Percentiles rank a stretch among this genome's conserved stretches.
Conservation (phyloP, 2,888 invertebrate species). For the Hemaris fuciformis region DNA sequence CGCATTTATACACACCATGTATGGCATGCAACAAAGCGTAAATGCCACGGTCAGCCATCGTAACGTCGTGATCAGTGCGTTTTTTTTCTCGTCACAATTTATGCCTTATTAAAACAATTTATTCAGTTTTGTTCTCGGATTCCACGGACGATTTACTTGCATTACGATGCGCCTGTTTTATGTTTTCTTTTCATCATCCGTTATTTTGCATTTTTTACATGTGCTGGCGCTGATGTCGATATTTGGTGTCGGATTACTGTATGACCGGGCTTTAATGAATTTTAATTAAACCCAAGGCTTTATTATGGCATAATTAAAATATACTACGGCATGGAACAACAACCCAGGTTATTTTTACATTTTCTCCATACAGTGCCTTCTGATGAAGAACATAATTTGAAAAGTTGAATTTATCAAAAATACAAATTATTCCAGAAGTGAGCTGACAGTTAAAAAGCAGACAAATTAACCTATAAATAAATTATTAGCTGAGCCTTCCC, state of each 20-base stretch:
- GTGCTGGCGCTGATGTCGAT: conserved; percentile 11
- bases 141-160: conserved; percentile 69
- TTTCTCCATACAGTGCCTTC: background rate
- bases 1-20: conserved; percentile 62
- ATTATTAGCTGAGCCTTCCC: conserved; percentile 26
- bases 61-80: conserved; percentile 64
- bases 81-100: conserved; percentile 65
- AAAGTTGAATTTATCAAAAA: background rate
- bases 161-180: conserved; percentile 50
- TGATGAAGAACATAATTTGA: background rate
- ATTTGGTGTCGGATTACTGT: background rate
- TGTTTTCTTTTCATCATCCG: conserved; percentile 64
- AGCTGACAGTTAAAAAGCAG: conserved; percentile 11
- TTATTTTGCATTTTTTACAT: conserved; percentile 58
- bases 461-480: conserved; percentile 17
- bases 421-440: background rate
- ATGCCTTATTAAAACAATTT: conserved; percentile 77
- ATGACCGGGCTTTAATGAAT: background rate
- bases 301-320: background rate
- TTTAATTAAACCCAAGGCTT: background rate
- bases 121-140: conserved; percentile 66
- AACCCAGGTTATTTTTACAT: background rate
- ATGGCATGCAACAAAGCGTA: conserved; percentile 69
- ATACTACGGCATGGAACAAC: background rate
- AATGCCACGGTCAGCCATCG: conserved; percentile 79